phyloP scores from a whole-genome alignment of 1,140 invertebrate species.

The Drosophila mayri region DNA sequence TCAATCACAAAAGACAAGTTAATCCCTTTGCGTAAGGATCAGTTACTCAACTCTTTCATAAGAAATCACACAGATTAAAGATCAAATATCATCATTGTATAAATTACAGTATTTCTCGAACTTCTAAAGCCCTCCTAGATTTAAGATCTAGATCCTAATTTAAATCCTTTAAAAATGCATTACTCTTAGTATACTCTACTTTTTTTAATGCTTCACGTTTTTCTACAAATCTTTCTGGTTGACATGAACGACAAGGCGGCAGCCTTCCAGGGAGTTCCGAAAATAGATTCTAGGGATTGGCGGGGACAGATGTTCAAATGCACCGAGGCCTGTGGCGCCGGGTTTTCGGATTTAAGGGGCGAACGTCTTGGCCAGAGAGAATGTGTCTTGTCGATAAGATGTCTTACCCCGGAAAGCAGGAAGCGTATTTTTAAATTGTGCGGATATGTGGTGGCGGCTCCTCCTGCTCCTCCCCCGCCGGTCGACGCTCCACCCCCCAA shows the following conservation, averaged over 20 bases:
- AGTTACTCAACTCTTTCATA: neutral
- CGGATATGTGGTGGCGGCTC: slow-evolving; percentile 80
- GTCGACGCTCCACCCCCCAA: slow-evolving; percentile 39
- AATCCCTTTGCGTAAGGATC: neutral
- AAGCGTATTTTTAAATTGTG: slow-evolving; percentile 85
- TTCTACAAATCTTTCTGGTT: slow-evolving; percentile 17
- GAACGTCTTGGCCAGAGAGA: neutral
- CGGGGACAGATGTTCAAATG: slow-evolving; percentile 49
- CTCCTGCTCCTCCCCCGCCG: slow-evolving; percentile 37
- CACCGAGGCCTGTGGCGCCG: slow-evolving; percentile 30
- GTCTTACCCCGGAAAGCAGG: slow-evolving; percentile 84
- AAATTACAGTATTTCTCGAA: neutral
- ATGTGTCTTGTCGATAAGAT: slow-evolving; percentile 17
- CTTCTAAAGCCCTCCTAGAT: neutral
- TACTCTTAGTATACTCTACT: neutral
- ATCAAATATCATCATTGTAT: neutral
- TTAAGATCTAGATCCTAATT: neutral
- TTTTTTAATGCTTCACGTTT: neutral
- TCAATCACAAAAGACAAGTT: slow-evolving; percentile 15
- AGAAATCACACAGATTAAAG: neutral
- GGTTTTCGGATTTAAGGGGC: slow-evolving; percentile 1
- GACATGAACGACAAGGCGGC: slow-evolving; percentile 12
- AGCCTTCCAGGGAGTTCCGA: slow-evolving; percentile 33
- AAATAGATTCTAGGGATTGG: slow-evolving; percentile 52
- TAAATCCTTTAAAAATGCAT: neutral